Conservation (phyloP, 1,140 invertebrate species). For the Atta cephalotes region DNA sequence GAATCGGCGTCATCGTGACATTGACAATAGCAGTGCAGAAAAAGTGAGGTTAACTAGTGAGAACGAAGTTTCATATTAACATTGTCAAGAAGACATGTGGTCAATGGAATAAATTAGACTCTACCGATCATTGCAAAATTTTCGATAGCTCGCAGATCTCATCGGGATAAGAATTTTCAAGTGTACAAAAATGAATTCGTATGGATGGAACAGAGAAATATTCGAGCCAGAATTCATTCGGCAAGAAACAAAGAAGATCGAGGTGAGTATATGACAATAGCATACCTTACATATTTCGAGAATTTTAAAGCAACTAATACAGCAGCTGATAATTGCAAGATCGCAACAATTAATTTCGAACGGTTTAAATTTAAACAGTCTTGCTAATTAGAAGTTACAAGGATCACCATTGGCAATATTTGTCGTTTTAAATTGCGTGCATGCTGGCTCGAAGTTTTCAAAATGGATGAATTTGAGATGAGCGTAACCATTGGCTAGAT, state of each 20-base stretch:
- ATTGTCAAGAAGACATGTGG: neutral
- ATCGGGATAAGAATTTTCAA: neutral
- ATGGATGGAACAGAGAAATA: slow-evolving; percentile 77
- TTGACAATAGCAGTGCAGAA: too few relatives aligned
- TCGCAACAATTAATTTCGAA: neutral
- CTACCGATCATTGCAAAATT: neutral
- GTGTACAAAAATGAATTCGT: slow-evolving; percentile 64
- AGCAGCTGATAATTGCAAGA: neutral
- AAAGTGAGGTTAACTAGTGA: slow-evolving; percentile 26
- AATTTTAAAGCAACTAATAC: neutral
- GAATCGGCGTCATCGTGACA: neutral
- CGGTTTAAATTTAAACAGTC: neutral
- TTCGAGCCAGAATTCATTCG: slow-evolving; percentile 76
- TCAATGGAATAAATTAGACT: neutral
- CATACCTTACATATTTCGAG: neutral
- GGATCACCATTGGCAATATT: neutral
- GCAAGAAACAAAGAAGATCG: slow-evolving; percentile 67
- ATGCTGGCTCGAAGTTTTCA: neutral
- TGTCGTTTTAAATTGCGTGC: slow-evolving; percentile 8
- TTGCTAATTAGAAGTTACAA: slow-evolving; percentile 2
- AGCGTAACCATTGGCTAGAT: neutral
- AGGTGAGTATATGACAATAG: slow-evolving; percentile 75
- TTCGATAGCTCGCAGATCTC: neutral
- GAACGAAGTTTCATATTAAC: neutral
- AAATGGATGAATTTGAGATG: neutral